A percentile compares a stretch with the other conserved stretches of the same genome.
Evolutionary conservation across 2,797 vertebrate species (phyloP).

Genomic region (Chloroceryle amazona): DNA sequence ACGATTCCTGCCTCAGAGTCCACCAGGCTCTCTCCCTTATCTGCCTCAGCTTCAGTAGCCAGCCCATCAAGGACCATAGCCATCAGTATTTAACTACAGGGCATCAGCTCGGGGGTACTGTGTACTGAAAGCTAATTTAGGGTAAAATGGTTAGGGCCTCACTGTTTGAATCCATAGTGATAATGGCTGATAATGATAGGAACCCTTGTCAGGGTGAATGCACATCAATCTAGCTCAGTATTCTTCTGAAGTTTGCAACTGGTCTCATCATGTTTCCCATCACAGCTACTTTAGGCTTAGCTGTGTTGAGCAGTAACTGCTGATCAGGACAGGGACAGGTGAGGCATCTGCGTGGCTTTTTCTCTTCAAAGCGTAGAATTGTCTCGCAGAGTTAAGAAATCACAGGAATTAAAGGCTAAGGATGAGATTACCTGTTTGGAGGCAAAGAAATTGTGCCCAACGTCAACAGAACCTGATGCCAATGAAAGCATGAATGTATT

Average conservation of each 20-base stretch:
- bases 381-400: background rate
- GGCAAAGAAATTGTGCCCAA: background rate
- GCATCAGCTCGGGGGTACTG: background rate
- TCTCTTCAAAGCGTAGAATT: background rate
- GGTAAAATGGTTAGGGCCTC: background rate
- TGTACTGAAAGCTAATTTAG: conserved; percentile 15
- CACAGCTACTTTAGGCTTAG: background rate
- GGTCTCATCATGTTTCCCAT: background rate
- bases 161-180: conserved; percentile 4
- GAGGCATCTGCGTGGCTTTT: background rate
- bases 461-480: background rate
- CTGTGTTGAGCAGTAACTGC: background rate
- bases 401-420: background rate
- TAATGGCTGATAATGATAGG: conserved; percentile 1
- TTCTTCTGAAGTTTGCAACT: background rate
- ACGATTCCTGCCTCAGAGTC: background rate
- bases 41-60: background rate
- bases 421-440: background rate
- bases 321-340: background rate
- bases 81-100: background rate
- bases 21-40: background rate
- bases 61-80: background rate
- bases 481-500: background rate
- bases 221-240: background rate
- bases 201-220: background rate